Conservation (phyloP, 2,797 vertebrate species). For the Mormyrops boulengeri region DNA sequence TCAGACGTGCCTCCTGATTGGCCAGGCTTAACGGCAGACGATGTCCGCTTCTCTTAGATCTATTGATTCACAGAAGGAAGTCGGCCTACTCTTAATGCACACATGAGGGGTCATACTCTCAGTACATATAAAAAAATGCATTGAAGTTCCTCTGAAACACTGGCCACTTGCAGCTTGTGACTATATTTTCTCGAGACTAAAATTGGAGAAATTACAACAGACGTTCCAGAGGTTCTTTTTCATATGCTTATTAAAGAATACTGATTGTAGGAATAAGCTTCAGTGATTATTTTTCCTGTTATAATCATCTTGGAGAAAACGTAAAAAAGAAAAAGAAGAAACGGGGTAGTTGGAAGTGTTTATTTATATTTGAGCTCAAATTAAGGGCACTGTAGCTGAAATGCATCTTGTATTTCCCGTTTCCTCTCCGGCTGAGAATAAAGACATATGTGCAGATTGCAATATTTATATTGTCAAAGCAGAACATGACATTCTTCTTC, state of each 20-base stretch:
- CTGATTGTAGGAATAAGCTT: slow-evolving; percentile 47
- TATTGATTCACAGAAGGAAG: neutral
- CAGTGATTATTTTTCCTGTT: slow-evolving; percentile 55
- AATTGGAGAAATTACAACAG: neutral
- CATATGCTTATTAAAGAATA: slow-evolving; percentile 42
- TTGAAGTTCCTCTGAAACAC: slow-evolving; percentile 30
- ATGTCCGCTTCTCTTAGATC: slow-evolving; percentile 16
- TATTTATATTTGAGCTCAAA: slow-evolving; percentile 51
- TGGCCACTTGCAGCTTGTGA: slow-evolving; percentile 19
- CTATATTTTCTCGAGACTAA: slow-evolving; percentile 19
- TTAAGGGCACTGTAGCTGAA: slow-evolving; percentile 51
- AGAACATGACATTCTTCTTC: slow-evolving; percentile 47
- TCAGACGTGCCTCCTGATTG: slow-evolving; percentile 28
- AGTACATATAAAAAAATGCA: slow-evolving; percentile 8
- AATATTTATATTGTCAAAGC: slow-evolving; percentile 62
- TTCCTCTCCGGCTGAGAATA: slow-evolving; percentile 21
- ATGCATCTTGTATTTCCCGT: slow-evolving; percentile 49
- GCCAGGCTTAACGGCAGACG: slow-evolving; percentile 35
- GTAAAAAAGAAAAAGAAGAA: slow-evolving; percentile 37
- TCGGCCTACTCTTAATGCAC: neutral
- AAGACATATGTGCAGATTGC: slow-evolving; percentile 51
- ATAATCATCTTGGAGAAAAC: slow-evolving; percentile 42
- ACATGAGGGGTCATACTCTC: slow-evolving; percentile 2
- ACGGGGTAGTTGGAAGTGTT: slow-evolving; percentile 49
- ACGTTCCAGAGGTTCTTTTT: slow-evolving; percentile 36